Conservation (phyloP, 2,113 vertebrate species). For the Sprattus sprattus region DNA sequence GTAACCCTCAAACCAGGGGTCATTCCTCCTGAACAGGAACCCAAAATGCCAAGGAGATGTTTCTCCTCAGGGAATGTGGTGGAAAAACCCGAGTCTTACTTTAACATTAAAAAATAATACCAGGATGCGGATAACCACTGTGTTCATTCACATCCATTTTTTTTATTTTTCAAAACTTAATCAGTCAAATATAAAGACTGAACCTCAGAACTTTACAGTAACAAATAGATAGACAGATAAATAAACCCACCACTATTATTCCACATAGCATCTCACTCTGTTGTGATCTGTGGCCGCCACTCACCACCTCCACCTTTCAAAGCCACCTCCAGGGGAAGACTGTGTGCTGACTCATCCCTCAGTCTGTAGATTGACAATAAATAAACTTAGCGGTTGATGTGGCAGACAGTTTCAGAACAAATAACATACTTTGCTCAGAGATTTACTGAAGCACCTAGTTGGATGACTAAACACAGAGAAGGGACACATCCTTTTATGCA, state of each 20-base stretch:
- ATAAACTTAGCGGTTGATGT: neutral
- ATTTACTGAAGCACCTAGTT: neutral
- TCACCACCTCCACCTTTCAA: neutral
- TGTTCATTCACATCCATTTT: neutral
- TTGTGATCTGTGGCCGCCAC: neutral
- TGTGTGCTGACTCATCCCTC: neutral
- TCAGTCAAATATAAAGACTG: neutral
- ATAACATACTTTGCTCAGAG: neutral
- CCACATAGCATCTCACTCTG: neutral
- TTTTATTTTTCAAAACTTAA: neutral
- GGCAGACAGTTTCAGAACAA: neutral
- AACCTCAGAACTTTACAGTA: neutral
- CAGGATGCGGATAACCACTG: neutral
- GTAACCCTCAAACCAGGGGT: constrained; percentile 19
- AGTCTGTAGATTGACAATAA: constrained; percentile 33
- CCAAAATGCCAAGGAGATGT: neutral
- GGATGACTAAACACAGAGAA: neutral
- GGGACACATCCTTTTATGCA: neutral
- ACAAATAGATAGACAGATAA: neutral
- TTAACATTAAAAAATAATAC: neutral
- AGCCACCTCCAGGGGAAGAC: neutral
- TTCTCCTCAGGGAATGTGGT: neutral
- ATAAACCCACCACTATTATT: neutral
- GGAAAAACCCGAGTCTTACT: neutral
- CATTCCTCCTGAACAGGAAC: constrained; percentile 29